A percentile compares a stretch with the other conserved stretches of the same genome.
Evolutionary conservation across 2,888 invertebrate species (phyloP).

Genomic region (Mycogona germanica): DNA sequence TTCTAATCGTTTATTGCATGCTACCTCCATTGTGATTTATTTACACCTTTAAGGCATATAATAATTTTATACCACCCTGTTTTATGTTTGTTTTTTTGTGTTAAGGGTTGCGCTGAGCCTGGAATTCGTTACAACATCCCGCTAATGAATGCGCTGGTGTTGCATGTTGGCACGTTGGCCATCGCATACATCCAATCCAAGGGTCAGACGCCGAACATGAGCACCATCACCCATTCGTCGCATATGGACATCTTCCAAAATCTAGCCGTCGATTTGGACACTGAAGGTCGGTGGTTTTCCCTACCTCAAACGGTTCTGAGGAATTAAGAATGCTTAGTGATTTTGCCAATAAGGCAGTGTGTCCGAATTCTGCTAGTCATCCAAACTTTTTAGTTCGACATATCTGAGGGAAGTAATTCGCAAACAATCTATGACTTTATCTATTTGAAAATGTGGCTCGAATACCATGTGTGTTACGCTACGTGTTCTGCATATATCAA

Average conservation of each 20-base stretch:
- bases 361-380: too few relatives aligned
- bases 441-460: too few relatives aligned
- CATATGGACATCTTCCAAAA: conserved; percentile 99
- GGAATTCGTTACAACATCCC: conserved; percentile 91
- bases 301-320: too few relatives aligned
- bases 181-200: conserved; percentile 83
- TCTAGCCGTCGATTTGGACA: conserved; percentile 93
- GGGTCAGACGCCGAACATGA: conserved; percentile 85
- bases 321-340: too few relatives aligned
- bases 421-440: too few relatives aligned
- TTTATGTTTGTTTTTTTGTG: conserved; percentile 6
- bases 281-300: conserved; percentile 67
- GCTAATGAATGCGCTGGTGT: conserved; percentile 90
- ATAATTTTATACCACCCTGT: conserved; percentile 2
- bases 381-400: too few relatives aligned
- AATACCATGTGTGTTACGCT: too few relatives aligned
- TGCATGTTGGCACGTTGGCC: conserved; percentile 96
- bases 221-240: conserved; percentile 95
- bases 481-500: too few relatives aligned
- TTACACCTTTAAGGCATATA: conserved; percentile 1
- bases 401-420: too few relatives aligned
- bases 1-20: too few relatives aligned
- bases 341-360: too few relatives aligned
- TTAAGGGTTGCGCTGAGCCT: conserved; percentile 58
- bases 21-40: not conserved